These are phyloP conservation scores for Catharus bicknelli DNA, from an alignment of 2,113 vertebrate species.

Conservation along the genomic window DNA sequence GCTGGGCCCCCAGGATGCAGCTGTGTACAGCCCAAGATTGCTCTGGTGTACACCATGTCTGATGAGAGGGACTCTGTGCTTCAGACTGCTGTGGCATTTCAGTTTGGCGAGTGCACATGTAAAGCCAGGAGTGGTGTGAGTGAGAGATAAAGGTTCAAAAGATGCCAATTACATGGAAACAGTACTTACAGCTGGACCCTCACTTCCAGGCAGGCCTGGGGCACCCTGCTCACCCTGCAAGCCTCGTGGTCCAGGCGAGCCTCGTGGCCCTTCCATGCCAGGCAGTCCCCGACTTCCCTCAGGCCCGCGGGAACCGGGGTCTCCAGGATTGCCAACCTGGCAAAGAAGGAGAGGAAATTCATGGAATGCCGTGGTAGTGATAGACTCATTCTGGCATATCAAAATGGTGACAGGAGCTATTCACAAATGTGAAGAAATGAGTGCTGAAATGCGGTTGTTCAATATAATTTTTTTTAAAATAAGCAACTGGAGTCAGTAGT, in stretches of 20 bases:
- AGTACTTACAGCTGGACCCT: constrained; percentile 88
- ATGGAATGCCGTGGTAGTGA: not conserved
- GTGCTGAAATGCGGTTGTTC: not conserved
- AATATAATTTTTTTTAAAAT: not conserved
- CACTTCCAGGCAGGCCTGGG: constrained; percentile 86
- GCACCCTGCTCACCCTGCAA: constrained; percentile 87
- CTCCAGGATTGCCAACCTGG: constrained; percentile 87
- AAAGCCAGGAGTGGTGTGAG: not conserved
- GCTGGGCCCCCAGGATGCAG: not conserved
- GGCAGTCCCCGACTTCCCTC: constrained; percentile 90
- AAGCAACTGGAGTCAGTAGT: not conserved
- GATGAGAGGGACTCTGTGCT: not conserved
- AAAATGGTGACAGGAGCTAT: not conserved
- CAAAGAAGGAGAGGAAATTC: not conserved
- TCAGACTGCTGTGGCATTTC: not conserved
- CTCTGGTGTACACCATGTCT: not conserved
- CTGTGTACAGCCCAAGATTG: not conserved
- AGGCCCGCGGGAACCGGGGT: constrained; percentile 85
- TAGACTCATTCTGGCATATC: not conserved
- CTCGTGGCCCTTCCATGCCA: constrained; percentile 88
- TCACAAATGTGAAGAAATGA: not conserved
- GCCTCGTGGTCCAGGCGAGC: constrained; percentile 86
- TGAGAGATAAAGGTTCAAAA: not conserved
- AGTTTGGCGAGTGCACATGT: accelerated
- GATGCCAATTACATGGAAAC: not conserved